Evolutionary conservation across 2,113 vertebrate genomes (phyloP), one percentile per base, ranked within the genome.

Genomic region (Phocoena sinus): DNA sequence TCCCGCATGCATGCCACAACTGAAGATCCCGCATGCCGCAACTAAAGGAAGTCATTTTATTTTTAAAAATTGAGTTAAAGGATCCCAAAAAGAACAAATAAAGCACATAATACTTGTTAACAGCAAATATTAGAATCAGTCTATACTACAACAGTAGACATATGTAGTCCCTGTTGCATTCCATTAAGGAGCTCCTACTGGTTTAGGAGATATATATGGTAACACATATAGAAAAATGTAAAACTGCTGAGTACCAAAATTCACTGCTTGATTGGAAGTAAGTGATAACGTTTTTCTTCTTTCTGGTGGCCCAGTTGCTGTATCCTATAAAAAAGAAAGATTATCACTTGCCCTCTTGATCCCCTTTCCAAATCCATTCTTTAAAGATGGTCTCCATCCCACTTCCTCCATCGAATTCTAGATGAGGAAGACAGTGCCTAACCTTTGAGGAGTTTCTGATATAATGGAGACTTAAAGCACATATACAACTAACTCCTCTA

Each of bases 231-330:
- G 87, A 26, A 89, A 84, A 94, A 83, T 33, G 25, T 76, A 85
- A 91, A 95, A 88, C 38, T 91, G 93, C 93, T 94, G 33, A 96
- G 38, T 91, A 67, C 80, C 95, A 56, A 33, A 86, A 89, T 80
- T 60, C 63, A 65, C 70, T 41, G 60, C 91, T 94, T 93, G 95
- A 94, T 73, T 97, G 76, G 93, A 94, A 97, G 77, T 80, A 86
- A 74, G 15, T 77, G 65, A 41, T 92, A 74, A 92, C 36, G 89
- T 77, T 77, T 71, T 58, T 68, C 56, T 85, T 62, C 81, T 96
- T 91, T 80, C 93, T 81, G 60, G 76, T 68, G 47, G 71, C 85
- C 71, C 71, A 50, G 60, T 88, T 95, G 70, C 87, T 33, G 0
- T 41, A 31, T 73, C 63, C 67, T 77, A 18, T 86, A 89, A 93